A percentile compares a stretch with the other conserved stretches of the same genome.
Conservation (phyloP, 1,140 invertebrate species). For the Ceratina japonica region DNA sequence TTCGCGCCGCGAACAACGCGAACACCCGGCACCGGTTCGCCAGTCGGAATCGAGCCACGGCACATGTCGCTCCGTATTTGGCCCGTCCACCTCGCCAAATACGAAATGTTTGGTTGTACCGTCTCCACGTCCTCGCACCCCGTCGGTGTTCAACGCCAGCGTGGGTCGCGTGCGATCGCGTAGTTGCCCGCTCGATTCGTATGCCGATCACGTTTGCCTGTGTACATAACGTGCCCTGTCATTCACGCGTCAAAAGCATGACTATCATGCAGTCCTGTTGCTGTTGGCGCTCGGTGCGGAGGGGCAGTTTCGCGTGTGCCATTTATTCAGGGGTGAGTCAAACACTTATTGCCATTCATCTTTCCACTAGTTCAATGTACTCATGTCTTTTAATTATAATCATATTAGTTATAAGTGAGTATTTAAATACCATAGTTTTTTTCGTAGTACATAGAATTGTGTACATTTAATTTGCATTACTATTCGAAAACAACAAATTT, state of each 20-base stretch:
- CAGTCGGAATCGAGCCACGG: constrained; percentile 65
- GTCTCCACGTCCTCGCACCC: too few relatives aligned
- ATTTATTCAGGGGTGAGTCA: constrained; percentile 86
- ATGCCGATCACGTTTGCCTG: neutral
- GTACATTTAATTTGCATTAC: too few relatives aligned
- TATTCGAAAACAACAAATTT: too few relatives aligned
- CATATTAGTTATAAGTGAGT: too few relatives aligned
- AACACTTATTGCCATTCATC: neutral
- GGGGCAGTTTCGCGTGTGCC: constrained; percentile 88
- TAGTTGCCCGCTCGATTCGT: neutral
- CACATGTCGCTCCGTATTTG: constrained; percentile 28
- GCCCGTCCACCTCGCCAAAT: neutral
- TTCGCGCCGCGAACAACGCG: constrained; percentile 56
- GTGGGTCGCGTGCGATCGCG: neutral
- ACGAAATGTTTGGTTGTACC: constrained; percentile 4
- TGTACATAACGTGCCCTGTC: neutral
- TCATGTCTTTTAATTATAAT: too few relatives aligned
- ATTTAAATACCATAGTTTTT: too few relatives aligned
- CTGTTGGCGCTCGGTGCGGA: constrained; percentile 88
- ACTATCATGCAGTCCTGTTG: constrained; percentile 90
- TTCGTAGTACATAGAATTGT: too few relatives aligned
- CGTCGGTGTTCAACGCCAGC: neutral
- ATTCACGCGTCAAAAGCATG: constrained; percentile 80
- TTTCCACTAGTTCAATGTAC: too few relatives aligned
- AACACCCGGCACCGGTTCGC: constrained; percentile 10